Evolutionary conservation across 2,888 invertebrate species (phyloP).

Genomic region (Baronia brevicornis): DNA sequence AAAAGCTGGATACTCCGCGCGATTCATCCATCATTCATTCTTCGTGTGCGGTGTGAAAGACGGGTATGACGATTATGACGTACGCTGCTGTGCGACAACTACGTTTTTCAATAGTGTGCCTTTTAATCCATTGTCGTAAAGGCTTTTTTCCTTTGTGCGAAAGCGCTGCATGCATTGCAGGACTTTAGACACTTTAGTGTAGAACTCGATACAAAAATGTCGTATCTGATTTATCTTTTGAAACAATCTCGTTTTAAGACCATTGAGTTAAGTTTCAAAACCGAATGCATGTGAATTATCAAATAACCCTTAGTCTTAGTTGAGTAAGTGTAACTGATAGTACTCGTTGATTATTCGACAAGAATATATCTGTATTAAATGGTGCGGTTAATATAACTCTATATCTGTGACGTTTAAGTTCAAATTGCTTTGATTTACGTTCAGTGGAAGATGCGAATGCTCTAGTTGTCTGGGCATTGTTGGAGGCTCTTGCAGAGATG

Average conservation of each 20-base stretch:
- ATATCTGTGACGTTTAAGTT: slow-evolving; percentile 17
- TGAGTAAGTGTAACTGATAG: slow-evolving; percentile 37
- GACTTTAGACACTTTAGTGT: slow-evolving; percentile 36
- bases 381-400: slow-evolving; percentile 20
- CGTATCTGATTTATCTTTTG: slow-evolving; percentile 3
- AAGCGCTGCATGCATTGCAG: slow-evolving; percentile 33
- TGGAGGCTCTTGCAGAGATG: slow-evolving; percentile 28
- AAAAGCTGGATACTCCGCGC: slow-evolving; percentile 54
- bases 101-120: slow-evolving; percentile 24
- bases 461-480: slow-evolving; percentile 37
- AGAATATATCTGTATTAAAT: slow-evolving; percentile 34
- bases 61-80: slow-evolving; percentile 61
- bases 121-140: slow-evolving; percentile 38
- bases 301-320: slow-evolving; percentile 1
- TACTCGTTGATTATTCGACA: slow-evolving; percentile 36
- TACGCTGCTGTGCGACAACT: slow-evolving; percentile 38
- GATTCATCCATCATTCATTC: slow-evolving; percentile 70
- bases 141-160: slow-evolving; percentile 38
- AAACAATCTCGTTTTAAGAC: slow-evolving; percentile 2
- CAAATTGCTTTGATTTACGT: slow-evolving; percentile 19
- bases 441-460: slow-evolving; percentile 30
- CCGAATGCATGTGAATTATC: slow-evolving; percentile 1
- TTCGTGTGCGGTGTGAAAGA: slow-evolving; percentile 57
- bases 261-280: not conserved
- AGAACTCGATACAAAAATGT: slow-evolving; percentile 7